Base-by-base conservation (phyloP, 2,888 invertebrate genomes). In the Amphipyra berbera region DNA sequence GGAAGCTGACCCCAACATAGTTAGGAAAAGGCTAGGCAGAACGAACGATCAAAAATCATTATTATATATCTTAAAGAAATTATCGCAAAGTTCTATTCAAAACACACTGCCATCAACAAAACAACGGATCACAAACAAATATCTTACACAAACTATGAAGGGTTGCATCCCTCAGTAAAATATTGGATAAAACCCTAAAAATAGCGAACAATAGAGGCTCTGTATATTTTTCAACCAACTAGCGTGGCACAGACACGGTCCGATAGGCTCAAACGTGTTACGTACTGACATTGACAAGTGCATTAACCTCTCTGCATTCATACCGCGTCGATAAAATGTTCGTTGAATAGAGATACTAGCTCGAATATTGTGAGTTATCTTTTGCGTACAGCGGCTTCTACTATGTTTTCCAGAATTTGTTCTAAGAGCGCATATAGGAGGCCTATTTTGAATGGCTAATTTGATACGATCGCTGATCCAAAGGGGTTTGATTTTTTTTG, bases 281-380 rank as follows among this genome's bases (percentile, higher is more conserved):
- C 67, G 61, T 63, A 61, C 72, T 79, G 81, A 83, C 81, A 75
- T 70, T 81, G 83, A 82, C 83, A 82, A 73, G 82, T 79, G 74
- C 78, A 82, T 83, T 81, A 82, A 79, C 78, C 81, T 68, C 67
- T 63, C 60, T 81, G 78, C 70, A 81, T 71, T 61, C 71, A 66
- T 58, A 67, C 69, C 53, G 55, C 58, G 69, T 64, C 64, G 62
- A 71, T 75, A 65, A 73, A 68, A 71, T 77, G 62, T 61, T 61
- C 53, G 40, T 44, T 41, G 48, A 61, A 61, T 57, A 68, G 64
- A 53, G 48, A 57, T 64, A 60, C 52, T 42, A 58, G 55, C 42
- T 33, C 21, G 57, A 66, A 68, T 61, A 61, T 63, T 63, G 53
- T 30, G 49, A 63, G 37, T 40, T 61, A 59, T 68, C 41, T 62